Conservation (phyloP, 2,888 invertebrate species). For the Siphonodentalium dalli region DNA sequence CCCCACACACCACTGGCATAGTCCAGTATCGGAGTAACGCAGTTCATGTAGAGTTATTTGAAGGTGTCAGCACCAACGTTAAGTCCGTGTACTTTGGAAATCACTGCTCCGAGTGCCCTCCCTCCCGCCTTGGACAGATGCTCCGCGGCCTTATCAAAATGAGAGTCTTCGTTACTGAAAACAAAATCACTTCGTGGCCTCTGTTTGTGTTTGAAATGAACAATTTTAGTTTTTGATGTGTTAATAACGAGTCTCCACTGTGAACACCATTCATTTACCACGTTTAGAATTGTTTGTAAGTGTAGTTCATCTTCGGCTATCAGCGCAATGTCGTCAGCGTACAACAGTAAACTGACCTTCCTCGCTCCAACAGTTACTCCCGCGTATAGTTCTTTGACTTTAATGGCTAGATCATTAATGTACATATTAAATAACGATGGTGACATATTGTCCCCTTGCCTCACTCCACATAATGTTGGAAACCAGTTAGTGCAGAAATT, state of each 20-base stretch:
- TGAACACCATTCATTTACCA: slow-evolving; percentile 15
- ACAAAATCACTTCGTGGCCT: too few species aligned
- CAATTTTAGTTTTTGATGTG: slow-evolving; percentile 12
- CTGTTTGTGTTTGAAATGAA: slow-evolving; percentile 17
- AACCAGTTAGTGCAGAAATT: slow-evolving; percentile 11
- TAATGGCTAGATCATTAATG: slow-evolving; percentile 5
- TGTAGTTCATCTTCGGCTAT: slow-evolving; percentile 18
- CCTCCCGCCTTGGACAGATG: too few species aligned
- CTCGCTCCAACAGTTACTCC: slow-evolving; percentile 11
- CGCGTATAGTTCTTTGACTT: neutral
- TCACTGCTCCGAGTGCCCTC: too few species aligned
- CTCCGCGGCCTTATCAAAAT: too few species aligned
- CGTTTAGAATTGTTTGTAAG: slow-evolving; percentile 12
- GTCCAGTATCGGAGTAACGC: too few species aligned
- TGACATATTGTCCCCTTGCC: slow-evolving; percentile 10
- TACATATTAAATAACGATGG: slow-evolving; percentile 9
- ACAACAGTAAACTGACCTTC: slow-evolving; percentile 6
- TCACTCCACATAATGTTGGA: slow-evolving; percentile 1
- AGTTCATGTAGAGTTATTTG: too few species aligned
- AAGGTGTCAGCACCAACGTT: too few species aligned
- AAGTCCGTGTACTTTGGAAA: too few species aligned
- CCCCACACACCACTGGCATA: too few species aligned
- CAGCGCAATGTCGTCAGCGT: slow-evolving; percentile 17
- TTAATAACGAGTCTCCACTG: slow-evolving; percentile 7
- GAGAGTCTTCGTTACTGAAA: too few species aligned